Conservation (phyloP, 2,113 vertebrate species). For the Irena cyanogastra region DNA sequence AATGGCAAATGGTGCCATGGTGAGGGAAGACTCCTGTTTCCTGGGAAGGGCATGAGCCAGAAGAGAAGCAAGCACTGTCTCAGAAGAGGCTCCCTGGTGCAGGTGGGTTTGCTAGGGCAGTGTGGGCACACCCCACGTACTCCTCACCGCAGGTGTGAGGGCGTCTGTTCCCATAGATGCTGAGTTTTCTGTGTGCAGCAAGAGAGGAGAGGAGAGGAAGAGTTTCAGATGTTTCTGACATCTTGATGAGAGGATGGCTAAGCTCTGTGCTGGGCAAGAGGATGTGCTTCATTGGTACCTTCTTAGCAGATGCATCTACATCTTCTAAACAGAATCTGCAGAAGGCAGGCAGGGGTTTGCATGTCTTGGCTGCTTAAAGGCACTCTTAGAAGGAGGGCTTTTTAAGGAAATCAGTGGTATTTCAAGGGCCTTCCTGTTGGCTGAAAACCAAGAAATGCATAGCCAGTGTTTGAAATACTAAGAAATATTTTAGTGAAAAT, state of each 20-base stretch:
- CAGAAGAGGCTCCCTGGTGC: background rate
- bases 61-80: background rate
- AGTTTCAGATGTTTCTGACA: background rate
- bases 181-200: background rate
- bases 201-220: too few relatives aligned
- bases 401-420: background rate
- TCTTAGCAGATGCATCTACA: background rate
- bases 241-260: background rate
- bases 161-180: background rate
- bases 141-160: background rate
- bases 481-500: background rate
- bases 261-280: fast-evolving
- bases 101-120: too few relatives aligned
- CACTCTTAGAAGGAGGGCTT: background rate
- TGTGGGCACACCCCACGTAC: background rate
- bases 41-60: background rate
- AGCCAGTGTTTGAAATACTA: background rate
- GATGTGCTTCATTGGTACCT: fast-evolving
- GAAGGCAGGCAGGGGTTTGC: background rate
- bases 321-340: background rate
- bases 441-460: background rate
- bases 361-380: background rate
- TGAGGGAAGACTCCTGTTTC: background rate
- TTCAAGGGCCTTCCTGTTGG: background rate
- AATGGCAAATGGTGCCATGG: background rate